These are phyloP conservation scores for Prietella phreatophila DNA, from an alignment of 2,113 vertebrate genomes.

Conservation along the genomic window DNA sequence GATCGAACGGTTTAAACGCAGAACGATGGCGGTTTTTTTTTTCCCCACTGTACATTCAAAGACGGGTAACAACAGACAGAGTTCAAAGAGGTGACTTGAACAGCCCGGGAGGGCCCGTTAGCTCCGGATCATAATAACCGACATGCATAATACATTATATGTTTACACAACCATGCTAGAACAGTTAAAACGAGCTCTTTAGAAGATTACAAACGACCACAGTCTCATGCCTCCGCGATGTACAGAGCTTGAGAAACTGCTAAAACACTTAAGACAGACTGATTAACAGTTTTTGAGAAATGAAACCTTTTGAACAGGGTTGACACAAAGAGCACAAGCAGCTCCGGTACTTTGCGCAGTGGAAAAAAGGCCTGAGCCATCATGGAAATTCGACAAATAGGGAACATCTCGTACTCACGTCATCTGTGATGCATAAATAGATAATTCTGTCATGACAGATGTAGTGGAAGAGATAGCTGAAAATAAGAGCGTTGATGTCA, in stretches of 20 bases:
- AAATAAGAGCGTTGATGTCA: constrained; percentile 31
- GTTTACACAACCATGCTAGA: not conserved
- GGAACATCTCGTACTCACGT: constrained; percentile 79
- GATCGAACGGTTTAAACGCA: no score
- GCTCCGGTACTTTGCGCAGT: not conserved
- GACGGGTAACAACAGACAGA: not conserved
- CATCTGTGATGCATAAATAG: constrained; percentile 97
- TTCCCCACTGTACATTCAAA: not conserved
- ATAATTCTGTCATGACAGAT: constrained; percentile 98
- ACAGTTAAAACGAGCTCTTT: not conserved
- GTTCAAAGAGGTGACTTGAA: not conserved
- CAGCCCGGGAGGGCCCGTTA: not conserved
- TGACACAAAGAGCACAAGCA: not conserved
- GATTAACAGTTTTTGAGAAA: not conserved
- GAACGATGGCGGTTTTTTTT: no score
- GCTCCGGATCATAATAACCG: not conserved
- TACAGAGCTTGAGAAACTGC: not conserved
- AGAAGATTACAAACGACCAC: not conserved
- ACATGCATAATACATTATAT: not conserved
- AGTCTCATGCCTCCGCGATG: not conserved
- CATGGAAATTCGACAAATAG: not conserved
- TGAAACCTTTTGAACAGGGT: not conserved
- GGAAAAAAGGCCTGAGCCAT: not conserved
- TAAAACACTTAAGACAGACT: not conserved
- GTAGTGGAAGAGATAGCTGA: constrained; percentile 97